Evolutionary conservation across 2,888 invertebrate genomes (phyloP).

Genomic region (Caenorhabditis imperialis): DNA sequence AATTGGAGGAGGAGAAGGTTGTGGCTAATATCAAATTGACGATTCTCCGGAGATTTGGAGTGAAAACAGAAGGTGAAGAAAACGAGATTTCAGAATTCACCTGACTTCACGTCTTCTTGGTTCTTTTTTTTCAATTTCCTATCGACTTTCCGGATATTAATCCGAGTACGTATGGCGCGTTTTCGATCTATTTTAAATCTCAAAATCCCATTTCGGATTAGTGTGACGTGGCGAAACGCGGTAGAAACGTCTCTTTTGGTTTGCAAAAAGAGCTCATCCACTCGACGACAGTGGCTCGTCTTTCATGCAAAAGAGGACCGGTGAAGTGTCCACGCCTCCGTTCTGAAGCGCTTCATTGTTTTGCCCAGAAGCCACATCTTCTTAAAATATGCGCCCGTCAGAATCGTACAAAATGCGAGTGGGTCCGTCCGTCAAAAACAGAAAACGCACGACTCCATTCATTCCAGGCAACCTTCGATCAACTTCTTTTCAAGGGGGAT

Average conservation of each 20-base stretch:
- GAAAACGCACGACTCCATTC: conserved; percentile 6
- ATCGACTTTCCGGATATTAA: conserved; percentile 10
- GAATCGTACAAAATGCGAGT: conserved; percentile 5
- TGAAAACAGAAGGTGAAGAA: too few relatives aligned
- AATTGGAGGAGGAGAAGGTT: conserved; percentile 12
- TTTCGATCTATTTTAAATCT: background rate
- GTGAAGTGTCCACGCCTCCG: conserved; percentile 37
- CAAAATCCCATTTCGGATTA: conserved; percentile 4
- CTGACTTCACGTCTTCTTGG: conserved; percentile 5
- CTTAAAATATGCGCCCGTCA: conserved; percentile 14
- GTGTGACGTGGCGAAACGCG: conserved; percentile 4
- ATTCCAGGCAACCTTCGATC: conserved; percentile 9
- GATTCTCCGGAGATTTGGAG: too few relatives aligned
- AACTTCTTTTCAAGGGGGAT: background rate
- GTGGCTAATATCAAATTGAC: too few relatives aligned
- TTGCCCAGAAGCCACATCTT: background rate
- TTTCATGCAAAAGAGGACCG: conserved; percentile 33
- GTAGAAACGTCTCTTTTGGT: too few relatives aligned
- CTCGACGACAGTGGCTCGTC: conserved; percentile 16
- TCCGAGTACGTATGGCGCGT: too few relatives aligned
- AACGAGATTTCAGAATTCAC: too few relatives aligned
- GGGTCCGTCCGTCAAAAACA: conserved; percentile 17
- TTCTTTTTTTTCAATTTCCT: conserved; percentile 3
- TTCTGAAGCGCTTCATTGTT: background rate
- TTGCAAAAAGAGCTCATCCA: too few relatives aligned